Conservation (phyloP, 2,888 invertebrate genomes). For the Malthinus seriepunctatus region DNA sequence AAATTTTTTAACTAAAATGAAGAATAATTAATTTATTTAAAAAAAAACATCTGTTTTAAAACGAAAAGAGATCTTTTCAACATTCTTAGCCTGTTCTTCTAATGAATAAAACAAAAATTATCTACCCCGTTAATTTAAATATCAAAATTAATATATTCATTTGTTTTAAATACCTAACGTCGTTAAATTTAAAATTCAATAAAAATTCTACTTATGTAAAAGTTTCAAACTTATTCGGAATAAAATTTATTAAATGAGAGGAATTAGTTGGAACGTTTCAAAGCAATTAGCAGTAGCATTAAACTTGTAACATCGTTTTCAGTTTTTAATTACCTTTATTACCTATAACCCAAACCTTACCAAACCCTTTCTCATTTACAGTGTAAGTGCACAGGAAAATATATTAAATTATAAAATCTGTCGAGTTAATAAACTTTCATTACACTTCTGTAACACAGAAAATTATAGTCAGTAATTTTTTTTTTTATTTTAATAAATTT, state of each 20-base stretch:
- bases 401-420: slow-evolving; percentile 5
- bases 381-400: not conserved
- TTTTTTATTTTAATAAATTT: no score
- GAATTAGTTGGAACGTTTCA: slow-evolving; percentile 7
- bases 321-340: slow-evolving; percentile 12
- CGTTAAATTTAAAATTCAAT: not conserved
- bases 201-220: slow-evolving; percentile 1
- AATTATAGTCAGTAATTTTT: no score
- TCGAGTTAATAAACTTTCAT: slow-evolving; percentile 3
- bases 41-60: no score
- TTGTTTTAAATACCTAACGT: no score
- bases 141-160: no score
- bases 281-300: slow-evolving; percentile 11
- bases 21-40: no score
- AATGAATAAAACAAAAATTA: no score
- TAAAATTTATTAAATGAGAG: slow-evolving; percentile 14
- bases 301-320: slow-evolving; percentile 16
- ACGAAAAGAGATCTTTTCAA: no score
- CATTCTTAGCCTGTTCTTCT: no score
- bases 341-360: slow-evolving; percentile 1
- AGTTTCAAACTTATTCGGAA: slow-evolving; percentile 9
- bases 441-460: not conserved
- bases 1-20: no score
- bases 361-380: not conserved
- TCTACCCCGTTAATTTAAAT: no score